Base-by-base conservation (phyloP, 2,113 vertebrate genomes). In the Pycnonotus jocosus region DNA sequence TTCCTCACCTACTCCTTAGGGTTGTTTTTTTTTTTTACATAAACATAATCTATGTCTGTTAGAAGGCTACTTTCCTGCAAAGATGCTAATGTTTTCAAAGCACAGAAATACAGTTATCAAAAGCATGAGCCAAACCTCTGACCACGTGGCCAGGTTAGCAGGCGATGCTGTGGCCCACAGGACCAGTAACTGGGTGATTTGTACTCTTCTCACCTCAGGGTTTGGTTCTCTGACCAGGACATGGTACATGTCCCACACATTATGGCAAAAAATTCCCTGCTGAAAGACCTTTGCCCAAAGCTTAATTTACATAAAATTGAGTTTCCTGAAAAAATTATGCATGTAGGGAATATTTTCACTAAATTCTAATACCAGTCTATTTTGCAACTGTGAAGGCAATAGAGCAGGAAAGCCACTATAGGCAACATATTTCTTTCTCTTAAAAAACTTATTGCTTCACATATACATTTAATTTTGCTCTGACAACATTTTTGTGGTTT, bases 401-500 rank as follows among this genome's bases (percentile, higher is more conserved):
- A 68, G 50, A 69, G 35, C 33, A 73, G 71, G 47, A 83, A 86
- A 64, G 45, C 12, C 42, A 51, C 40, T 62, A 44, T 12, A 31
- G 9, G 27, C 50, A 77, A 24, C 10, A 19, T 4, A 15, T 38
- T 50, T 68, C 33, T 80, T 81, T 48, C 53, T 85, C 50, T 88
- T 71, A 50, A 82, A 94, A 81, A 25, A 51, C 84, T 80, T 80
- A 47, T 9, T 80, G 62, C 35, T 66, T 33, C 3, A 3, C 25
- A 58, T 8, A 20, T 47, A 54, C 50, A 66, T 82, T 85, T 93
- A 47, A 56, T 73, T 90, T 87, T 71, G 30, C 37, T 91, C 51
- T 71, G 42, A 62, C 65, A 68, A 78, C 51, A 87, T 90, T 92
- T 86, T 88, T 95, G 88, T 90, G 82, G 86, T 94, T 95, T 93